phyloP scores from a whole-genome alignment of 2,113 vertebrate genomes.

The Platysteira castanea region DNA sequence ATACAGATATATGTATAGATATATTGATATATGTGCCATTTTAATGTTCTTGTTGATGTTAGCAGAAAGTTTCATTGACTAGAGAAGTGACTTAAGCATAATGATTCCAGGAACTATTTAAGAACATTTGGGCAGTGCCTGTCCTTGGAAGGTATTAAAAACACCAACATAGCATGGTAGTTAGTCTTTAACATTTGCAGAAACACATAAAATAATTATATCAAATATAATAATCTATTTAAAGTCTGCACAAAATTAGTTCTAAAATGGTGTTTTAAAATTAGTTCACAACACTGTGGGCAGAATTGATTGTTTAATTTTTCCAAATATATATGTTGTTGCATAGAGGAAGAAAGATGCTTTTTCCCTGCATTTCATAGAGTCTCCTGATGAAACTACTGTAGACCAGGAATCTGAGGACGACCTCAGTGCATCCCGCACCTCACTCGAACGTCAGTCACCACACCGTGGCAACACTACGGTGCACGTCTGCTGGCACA shows the following conservation, averaged over 20 bases:
- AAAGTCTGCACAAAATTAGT: neutral
- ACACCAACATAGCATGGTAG: neutral
- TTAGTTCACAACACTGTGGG: neutral
- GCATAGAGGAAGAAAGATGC: conserved; percentile 33
- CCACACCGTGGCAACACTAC: conserved; percentile 97
- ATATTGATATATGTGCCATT: neutral
- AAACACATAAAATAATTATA: neutral
- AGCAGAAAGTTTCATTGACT: conserved; percentile 1
- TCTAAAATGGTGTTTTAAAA: neutral
- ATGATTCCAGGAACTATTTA: conserved; percentile 12
- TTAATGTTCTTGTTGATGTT: neutral
- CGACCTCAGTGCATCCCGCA: conserved; percentile 84
- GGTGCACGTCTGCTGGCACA: conserved; percentile 99
- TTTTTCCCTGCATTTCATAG: conserved; percentile 70
- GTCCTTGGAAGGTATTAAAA: conserved; percentile 7
- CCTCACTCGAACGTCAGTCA: conserved; percentile 86
- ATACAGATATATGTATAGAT: neutral
- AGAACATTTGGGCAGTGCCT: neutral
- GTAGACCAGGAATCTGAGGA: conserved; percentile 95
- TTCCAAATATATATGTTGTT: conserved; percentile 56
- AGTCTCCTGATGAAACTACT: conserved; percentile 86
- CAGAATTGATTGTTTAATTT: conserved; percentile 43
- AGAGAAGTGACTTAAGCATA: conserved; percentile 8
- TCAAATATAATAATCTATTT: neutral
- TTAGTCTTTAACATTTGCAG: neutral